Evolutionary conservation across 35 echinoderm and acorn worm species (phyloP), one percentile per base, ranked within the genome.

Genomic region (Heliocidaris tuberculata): DNA sequence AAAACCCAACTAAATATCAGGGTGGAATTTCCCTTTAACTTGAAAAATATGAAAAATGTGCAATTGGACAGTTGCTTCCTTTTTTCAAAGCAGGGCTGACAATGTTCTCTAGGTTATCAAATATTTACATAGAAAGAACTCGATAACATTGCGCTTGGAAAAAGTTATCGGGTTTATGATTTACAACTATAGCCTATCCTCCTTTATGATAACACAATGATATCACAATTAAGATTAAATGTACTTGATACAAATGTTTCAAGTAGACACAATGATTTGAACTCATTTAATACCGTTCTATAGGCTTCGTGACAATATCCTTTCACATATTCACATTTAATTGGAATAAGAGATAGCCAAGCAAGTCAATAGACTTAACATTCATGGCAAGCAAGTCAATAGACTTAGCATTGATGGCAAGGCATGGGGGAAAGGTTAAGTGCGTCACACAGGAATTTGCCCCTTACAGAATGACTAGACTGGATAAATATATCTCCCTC

Each of bases 401-500:
- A n/a, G 65, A 78, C 65, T 78, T 21, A 78, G 27, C 65, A 78
- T 78, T 78, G 65, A n/a, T 78, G 65, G 65, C 21, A 78, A 78
- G 65, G 65, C 21, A 78, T 7, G 27, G 35, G 65, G 65, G 65
- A 78, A 78, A 78, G 65, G 65, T 78, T 78, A 78, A 78, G 65
- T 78, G 27, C 65, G 65, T 78, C 65, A 78, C 65, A 78, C 65
- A 78, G 65, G 65, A 78, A 78, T 78, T 78, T 78, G 65, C 65
- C 65, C 21, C 65, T 78, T 78, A 19, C 65, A 78, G 65, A 78
- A 78, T 78, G 65, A 78, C 65, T 78, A 78, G 65, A 78, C 65
- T 78, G 65, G 65, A 78, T 78, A 78, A 78, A 78, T 78, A 78
- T 78, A 78, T 78, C 65, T n/a, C 65, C 65, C 27, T 78, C 65